A percentile compares a stretch with the other conserved stretches of the same genome.
Evolutionary conservation across 35 echinoderm and acorn worm species (phyloP).

Genomic region (Eucidaris tribuloides): DNA sequence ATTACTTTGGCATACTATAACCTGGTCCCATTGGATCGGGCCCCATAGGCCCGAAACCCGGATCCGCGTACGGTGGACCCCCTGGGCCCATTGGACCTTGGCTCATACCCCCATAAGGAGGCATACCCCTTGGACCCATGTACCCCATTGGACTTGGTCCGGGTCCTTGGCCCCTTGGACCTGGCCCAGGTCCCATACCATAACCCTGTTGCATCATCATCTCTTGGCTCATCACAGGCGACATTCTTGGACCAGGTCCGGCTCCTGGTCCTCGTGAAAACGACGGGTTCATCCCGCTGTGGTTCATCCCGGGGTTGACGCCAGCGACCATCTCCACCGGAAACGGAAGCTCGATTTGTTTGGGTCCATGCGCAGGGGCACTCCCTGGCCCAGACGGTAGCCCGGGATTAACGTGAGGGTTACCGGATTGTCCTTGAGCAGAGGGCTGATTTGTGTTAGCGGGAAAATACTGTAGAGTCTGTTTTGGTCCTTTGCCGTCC

Average conservation of each 20-base stretch:
- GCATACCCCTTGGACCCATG: constrained; percentile 55
- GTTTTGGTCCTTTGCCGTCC: constrained; percentile 96
- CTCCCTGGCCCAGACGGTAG: constrained; percentile 30
- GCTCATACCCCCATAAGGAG: constrained; percentile 31
- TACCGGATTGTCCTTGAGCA: constrained; percentile 69
- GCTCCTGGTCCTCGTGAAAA: constrained; percentile 40
- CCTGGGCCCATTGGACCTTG: constrained; percentile 16
- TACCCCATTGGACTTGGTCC: constrained; percentile 33
- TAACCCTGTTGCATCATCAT: constrained; percentile 40
- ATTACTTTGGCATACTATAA: constrained; percentile 64
- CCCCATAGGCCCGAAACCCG: constrained; percentile 68
- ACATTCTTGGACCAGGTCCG: constrained; percentile 33
- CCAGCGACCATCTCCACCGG: constrained; percentile 90
- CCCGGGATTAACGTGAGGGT: constrained; percentile 83
- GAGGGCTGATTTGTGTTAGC: constrained; percentile 39
- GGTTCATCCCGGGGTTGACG: constrained; percentile 43
- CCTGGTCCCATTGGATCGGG: constrained; percentile 48
- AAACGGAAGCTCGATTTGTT: constrained; percentile 98
- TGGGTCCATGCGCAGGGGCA: constrained; percentile 54
- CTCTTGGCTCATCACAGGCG: constrained; percentile 38
- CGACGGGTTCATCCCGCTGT: constrained; percentile 45
- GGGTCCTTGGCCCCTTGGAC: constrained; percentile 26
- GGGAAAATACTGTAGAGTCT: constrained; percentile 99
- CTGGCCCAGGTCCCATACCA: constrained; percentile 3
- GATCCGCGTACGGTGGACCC: constrained; percentile 47